Evolutionary conservation across 2,888 invertebrate genomes (phyloP), one percentile per base, ranked within the genome.

Genomic region (Vanessa cardui): DNA sequence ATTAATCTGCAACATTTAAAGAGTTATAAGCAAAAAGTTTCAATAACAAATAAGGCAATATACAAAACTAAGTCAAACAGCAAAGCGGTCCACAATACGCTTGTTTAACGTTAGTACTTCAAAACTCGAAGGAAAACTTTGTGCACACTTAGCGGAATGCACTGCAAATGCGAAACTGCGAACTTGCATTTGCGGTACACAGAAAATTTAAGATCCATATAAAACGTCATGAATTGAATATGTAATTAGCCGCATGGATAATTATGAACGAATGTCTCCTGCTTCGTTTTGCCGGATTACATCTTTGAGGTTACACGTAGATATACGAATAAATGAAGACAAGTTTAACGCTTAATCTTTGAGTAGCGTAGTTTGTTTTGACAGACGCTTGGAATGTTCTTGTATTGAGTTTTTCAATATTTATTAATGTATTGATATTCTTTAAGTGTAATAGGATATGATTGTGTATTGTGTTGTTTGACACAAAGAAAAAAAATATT

Each of bases 101-200:
- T 73, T 66, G 67, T 68, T 70, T 68, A 61, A 65, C 63, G 62
- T 66, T 64, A 60, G 56, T 58, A 64, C 64, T 68, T 61, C 64
- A 68, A 59, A 69, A 67, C 26, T 31, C 62, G 63, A 65, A 62
- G 59, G 66, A 58, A 39, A 72, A 70, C 73, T 68, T 67, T 58
- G 63, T 66, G 67, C 68, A 47, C 70, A 68, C 65, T 72, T 71
- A 69, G 66, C 70, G 68, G 64, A 68, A 68, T 71, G 70, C 69
- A 63, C 54, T 68, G 66, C 64, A 61, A 71, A 73, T 73, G 66
- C 70, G 59, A 66, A 68, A 62, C 62, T 44, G 33, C 64, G 52
- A 65, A 71, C 62, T 68, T 72, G 66, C 63, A 58, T 65, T 69
- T 69, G n/a, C 64, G 44, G 58, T 60, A 56, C 56, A 39, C 15